Evolutionary conservation across 2,888 invertebrate species (phyloP), one percentile per base, ranked within the genome.

Genomic region (Junonia oenone): DNA sequence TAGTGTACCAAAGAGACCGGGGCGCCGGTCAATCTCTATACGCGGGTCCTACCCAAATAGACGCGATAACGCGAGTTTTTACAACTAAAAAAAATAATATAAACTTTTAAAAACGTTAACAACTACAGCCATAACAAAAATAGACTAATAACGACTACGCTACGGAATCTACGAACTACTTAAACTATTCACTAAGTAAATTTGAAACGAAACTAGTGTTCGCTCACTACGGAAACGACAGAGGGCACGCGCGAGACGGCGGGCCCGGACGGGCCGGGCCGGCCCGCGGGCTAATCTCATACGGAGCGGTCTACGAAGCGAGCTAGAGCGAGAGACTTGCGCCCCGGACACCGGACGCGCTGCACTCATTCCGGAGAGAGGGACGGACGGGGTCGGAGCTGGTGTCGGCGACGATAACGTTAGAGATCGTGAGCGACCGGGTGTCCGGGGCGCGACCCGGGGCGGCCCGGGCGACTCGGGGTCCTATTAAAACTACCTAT

Each of bases 41-140:
- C 64, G 72, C 72, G 75, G 78, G 72, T 73, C 73, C 78, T 77
- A 77, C 78, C 79, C 78, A 72, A 68, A 71, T 45, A 47, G 56
- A 57, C 46, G 50, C 51, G 59, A 65, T 73, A 69, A 75, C 78
- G 79, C 80, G 74, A 83, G 68, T 81, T 73, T 76, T 75, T 79
- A 78, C 46, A 83, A 85, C 81, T 81, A 81, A 87, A 85, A 75
- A 78, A 86, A 80, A 82, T 75, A 65, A 63, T 64, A 83, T 81
- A 86, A 87, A 88, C 87, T 82, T 84, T 86, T 86, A 76, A 86
- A 85, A 88, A 84, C 78, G 81, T 88, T 87, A 88, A 89, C 88
- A 86, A 80, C 89, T 89, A 88, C 88, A 84, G 88, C 86, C 87
- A 88, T 89, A 89, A 88, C 87, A 88, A 89, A 89, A 89, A 87